Conservation (phyloP, 2,113 vertebrate species). For the Elanus axillaris region DNA sequence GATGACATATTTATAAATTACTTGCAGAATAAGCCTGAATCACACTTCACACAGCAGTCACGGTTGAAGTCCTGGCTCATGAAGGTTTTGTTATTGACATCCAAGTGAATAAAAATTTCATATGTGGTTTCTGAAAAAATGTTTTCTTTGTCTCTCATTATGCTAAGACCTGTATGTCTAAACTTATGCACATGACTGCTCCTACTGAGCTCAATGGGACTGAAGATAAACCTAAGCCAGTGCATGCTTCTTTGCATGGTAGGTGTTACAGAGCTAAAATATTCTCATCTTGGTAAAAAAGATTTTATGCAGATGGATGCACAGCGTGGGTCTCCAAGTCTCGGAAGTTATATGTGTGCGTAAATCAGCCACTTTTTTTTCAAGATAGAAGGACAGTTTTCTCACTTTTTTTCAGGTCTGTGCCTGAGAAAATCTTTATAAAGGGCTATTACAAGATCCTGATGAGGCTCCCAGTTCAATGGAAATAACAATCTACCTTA, state of each 20-base stretch:
- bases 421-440: not conserved
- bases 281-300: not conserved
- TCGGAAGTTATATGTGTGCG: not conserved
- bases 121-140: not conserved
- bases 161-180: not conserved
- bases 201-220: not conserved
- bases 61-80: not conserved
- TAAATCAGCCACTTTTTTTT: not conserved
- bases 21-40: not conserved
- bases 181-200: not conserved
- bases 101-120: not conserved
- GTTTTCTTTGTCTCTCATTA: not conserved
- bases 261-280: not conserved
- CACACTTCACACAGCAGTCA: not conserved
- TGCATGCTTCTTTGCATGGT: not conserved
- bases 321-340: not conserved
- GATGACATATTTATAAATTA: not conserved
- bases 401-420: not conserved
- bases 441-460: not conserved
- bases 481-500: not conserved
- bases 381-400: not conserved
- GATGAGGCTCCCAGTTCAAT: not conserved
- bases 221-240: not conserved
- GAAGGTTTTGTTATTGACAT: not conserved
- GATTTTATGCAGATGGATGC: not conserved